Evolutionary conservation across 2,113 vertebrate species (phyloP).

Genomic region (Carettochelys insculpta): DNA sequence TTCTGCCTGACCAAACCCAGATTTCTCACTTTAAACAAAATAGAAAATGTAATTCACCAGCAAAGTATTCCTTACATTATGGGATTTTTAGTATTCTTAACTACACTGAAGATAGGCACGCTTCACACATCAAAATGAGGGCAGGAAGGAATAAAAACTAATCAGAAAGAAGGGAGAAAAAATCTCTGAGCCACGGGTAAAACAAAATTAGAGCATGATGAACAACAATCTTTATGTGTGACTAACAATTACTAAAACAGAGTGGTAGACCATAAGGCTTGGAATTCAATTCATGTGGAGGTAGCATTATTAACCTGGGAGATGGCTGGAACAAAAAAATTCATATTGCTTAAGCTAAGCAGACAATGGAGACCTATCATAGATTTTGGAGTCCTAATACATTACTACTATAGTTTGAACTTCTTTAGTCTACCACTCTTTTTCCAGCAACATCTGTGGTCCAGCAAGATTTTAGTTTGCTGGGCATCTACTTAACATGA

Average conservation of each 20-base stretch:
- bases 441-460: too few relatives aligned
- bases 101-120: not conserved
- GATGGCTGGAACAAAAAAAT: not conserved
- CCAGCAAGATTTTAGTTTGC: too few relatives aligned
- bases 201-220: not conserved
- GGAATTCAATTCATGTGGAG: not conserved
- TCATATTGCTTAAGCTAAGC: not conserved
- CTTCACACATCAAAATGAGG: slow-evolving; percentile 17
- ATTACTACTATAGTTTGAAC: too few relatives aligned
- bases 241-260: slow-evolving; percentile 1
- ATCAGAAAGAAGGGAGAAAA: not conserved
- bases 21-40: slow-evolving; percentile 16
- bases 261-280: not conserved
- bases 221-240: slow-evolving; percentile 7
- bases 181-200: not conserved
- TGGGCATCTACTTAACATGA: too few relatives aligned
- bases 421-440: too few relatives aligned
- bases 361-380: not conserved
- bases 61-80: slow-evolving; percentile 31
- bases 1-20: not conserved
- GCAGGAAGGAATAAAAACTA: not conserved
- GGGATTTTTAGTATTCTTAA: not conserved
- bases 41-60: not conserved
- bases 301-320: not conserved
- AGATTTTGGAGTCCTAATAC: not conserved